A percentile compares a stretch with the other conserved stretches of the same genome.
Conservation (phyloP, 2,797 vertebrate species). For the Trachops cirrhosus region DNA sequence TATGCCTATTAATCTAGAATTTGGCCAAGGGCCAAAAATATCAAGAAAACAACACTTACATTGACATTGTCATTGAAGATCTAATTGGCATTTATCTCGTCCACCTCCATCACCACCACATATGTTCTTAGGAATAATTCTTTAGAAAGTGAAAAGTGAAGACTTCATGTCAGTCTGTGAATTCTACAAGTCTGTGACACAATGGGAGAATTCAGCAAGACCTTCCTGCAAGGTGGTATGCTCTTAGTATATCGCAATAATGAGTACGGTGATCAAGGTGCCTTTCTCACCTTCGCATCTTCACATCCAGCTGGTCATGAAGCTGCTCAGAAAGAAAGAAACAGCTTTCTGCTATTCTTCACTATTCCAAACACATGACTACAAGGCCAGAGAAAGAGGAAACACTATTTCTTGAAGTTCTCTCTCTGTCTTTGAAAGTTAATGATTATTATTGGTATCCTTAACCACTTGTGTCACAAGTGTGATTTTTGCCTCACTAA, state of each 20-base stretch:
- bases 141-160: not conserved
- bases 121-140: not conserved
- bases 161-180: not conserved
- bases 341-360: not conserved
- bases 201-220: not conserved
- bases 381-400: not conserved
- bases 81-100: not conserved
- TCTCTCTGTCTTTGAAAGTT: not conserved
- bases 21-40: not conserved
- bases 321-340: not conserved
- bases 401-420: not conserved
- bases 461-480: not conserved
- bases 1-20: not conserved
- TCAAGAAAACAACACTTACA: not conserved
- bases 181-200: not conserved
- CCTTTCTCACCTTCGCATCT: not conserved
- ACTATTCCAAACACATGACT: not conserved
- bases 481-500: slow-evolving; percentile 12
- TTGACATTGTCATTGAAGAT: not conserved
- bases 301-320: not conserved
- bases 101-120: not conserved
- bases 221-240: not conserved
- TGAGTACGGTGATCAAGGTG: not conserved
- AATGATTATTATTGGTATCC: not conserved
- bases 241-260: not conserved